Conservation (phyloP, 2,113 vertebrate genomes). For the Xiphias gladius region DNA sequence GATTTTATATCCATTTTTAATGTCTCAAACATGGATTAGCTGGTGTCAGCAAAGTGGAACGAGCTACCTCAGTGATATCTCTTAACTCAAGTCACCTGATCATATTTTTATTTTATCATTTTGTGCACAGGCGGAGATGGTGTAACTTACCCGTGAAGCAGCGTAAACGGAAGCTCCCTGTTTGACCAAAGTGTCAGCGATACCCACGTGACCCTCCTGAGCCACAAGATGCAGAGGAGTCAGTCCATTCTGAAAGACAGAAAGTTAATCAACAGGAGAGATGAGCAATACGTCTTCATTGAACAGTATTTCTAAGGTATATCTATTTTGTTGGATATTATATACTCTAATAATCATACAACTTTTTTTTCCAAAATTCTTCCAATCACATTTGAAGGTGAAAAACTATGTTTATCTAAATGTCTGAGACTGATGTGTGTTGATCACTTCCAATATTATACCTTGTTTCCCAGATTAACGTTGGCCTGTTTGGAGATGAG, state of each 20-base stretch:
- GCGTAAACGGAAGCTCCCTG: constrained; percentile 92
- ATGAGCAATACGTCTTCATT: neutral
- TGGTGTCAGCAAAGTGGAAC: neutral
- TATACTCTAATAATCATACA: no score
- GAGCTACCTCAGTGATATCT: neutral
- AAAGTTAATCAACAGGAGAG: neutral
- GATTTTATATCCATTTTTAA: neutral
- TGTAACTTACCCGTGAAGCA: constrained; percentile 88
- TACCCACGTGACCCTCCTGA: constrained; percentile 94
- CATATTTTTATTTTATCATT: neutral
- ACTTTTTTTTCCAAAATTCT: neutral
- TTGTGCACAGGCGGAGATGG: neutral
- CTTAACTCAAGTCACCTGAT: neutral
- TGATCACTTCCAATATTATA: constrained; percentile 48
- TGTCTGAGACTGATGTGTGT: neutral
- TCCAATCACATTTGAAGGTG: neutral
- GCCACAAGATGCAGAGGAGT: constrained; percentile 96
- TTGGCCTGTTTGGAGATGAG: constrained; percentile 96
- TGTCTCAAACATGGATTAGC: neutral
- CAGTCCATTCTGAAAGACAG: constrained; percentile 89
- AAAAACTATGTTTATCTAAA: neutral
- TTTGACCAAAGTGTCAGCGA: constrained; percentile 93
- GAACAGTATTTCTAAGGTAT: neutral
- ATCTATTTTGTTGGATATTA: no score
- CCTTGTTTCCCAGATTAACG: constrained; percentile 95